phyloP scores from a whole-genome alignment of 2,797 vertebrate genomes.

The Gallinago nigripennis region DNA sequence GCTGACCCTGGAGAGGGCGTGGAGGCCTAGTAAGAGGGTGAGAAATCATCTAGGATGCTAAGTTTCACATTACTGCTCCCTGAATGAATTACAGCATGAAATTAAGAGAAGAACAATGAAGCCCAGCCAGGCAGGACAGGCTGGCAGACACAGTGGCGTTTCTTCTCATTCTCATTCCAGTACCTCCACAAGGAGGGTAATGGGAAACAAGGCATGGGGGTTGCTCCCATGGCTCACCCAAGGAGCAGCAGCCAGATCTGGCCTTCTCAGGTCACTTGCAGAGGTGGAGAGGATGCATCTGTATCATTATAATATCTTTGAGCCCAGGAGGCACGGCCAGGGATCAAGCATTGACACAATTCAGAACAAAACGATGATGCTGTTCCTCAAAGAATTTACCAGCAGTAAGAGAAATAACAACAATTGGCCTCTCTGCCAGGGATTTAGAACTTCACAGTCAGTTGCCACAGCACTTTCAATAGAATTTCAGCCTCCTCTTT shows the following conservation, averaged over 20 bases:
- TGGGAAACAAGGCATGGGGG: neutral
- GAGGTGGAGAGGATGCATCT: neutral
- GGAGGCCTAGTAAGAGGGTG: neutral
- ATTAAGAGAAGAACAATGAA: constrained; percentile 21
- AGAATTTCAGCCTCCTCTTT: neutral
- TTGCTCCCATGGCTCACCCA: neutral
- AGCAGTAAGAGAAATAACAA: neutral
- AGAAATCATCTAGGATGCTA: neutral
- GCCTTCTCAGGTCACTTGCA: neutral
- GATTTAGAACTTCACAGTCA: neutral
- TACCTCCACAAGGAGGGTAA: neutral
- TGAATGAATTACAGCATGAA: neutral
- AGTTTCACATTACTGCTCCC: neutral
- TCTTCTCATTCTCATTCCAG: neutral
- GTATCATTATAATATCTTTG: neutral
- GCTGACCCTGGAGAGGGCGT: accelerated
- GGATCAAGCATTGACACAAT: neutral
- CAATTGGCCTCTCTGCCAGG: neutral
- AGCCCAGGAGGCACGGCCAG: neutral
- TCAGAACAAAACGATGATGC: neutral
- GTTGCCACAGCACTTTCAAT: constrained; percentile 5
- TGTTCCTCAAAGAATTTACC: neutral
- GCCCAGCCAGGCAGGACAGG: neutral
- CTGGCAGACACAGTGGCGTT: neutral
- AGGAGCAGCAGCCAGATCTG: neutral